Base-by-base conservation (phyloP, 2,113 vertebrate genomes). In the Uria aalge region DNA sequence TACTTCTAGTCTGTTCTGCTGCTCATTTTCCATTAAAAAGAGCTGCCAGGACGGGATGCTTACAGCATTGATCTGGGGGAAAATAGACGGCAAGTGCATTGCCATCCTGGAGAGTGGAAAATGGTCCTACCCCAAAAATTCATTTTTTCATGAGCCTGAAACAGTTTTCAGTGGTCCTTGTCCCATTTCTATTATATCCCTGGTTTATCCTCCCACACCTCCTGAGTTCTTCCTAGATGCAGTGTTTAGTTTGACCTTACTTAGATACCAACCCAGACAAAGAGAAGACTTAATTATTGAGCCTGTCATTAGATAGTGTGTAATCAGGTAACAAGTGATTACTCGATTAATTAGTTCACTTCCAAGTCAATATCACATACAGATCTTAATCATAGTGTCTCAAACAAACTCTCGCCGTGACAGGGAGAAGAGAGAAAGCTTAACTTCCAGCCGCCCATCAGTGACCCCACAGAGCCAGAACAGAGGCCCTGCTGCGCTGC, bases 381-480 rank as follows among this genome's bases (percentile, higher is more conserved):
- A n/a, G 41, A 4, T 38, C 14, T 41, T 4, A 6, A 38, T 8
- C 13, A 3, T 3, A 18, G 32, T 0, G 53, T 23, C 53, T 24
- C 50, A 0, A 11, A 56, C n/a, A 23, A 68, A 1, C 17, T 8
- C 30, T 20, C 0, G 5, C 62, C 15, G 0, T 9, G 60, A 9
- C 15, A 7, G 66, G 26, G 26, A 27, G 48, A 4, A 14, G 16
- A 18, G 30, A 15, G 41, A 8, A n/a, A 8, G 48, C 38, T 16
- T 9, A 15, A 10, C 29, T 14, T 14, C 16, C 22, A 34, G 68
- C 52, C 4, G 16, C 24, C 4, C 36, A 13, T 17, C 18, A 2
- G 13, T 2, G 36, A 29, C 43, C 41, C 20, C 2, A 2, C 45
- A 6, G 38, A 24, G 78, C 47, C 12, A 12, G 45, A 43, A 18